phyloP scores from a whole-genome alignment of 2,888 invertebrate genomes.

The Drosophila colorata region DNA sequence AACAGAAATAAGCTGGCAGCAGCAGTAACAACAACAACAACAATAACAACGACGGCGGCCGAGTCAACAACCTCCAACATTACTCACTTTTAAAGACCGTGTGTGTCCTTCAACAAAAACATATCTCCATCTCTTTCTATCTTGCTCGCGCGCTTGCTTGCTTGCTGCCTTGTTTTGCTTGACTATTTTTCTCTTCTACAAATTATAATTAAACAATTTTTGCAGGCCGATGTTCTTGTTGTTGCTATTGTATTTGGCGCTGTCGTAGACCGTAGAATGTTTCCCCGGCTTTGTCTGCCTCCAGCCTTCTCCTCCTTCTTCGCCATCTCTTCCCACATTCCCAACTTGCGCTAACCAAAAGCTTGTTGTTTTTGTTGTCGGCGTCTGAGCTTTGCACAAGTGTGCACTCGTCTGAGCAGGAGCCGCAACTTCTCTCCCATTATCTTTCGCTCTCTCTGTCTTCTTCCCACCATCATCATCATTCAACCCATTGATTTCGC shows the following conservation, averaged over 20 bases:
- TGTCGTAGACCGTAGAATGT: conserved; percentile 25
- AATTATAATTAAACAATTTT: conserved; percentile 79
- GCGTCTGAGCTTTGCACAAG: conserved; percentile 60
- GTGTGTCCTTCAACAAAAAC: conserved; percentile 84
- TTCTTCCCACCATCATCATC: conserved; percentile 20
- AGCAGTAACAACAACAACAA: conserved; percentile 33
- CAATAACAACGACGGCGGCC: conserved; percentile 34
- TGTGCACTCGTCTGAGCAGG: conserved; percentile 42
- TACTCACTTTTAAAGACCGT: conserved; percentile 84
- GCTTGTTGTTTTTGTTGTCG: conserved; percentile 31
- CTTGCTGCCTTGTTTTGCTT: conserved; percentile 33
- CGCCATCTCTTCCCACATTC: conserved; percentile 16
- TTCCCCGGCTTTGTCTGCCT: conserved; percentile 26
- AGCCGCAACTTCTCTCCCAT: conserved; percentile 3
- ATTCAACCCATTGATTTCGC: conserved; percentile 56
- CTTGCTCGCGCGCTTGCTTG: conserved; percentile 27
- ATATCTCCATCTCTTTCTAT: conserved; percentile 70
- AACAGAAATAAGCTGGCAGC: conserved; percentile 8
- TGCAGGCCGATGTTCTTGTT: conserved; percentile 28
- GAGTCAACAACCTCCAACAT: conserved; percentile 83
- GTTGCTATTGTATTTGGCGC: conserved; percentile 16
- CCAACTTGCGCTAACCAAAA: conserved; percentile 37
- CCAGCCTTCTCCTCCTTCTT: not conserved
- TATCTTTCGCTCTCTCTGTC: conserved; percentile 10
- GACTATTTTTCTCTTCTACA: conserved; percentile 65